Conservation (phyloP, 2,888 invertebrate species). For the Cerceris rybyensis region DNA sequence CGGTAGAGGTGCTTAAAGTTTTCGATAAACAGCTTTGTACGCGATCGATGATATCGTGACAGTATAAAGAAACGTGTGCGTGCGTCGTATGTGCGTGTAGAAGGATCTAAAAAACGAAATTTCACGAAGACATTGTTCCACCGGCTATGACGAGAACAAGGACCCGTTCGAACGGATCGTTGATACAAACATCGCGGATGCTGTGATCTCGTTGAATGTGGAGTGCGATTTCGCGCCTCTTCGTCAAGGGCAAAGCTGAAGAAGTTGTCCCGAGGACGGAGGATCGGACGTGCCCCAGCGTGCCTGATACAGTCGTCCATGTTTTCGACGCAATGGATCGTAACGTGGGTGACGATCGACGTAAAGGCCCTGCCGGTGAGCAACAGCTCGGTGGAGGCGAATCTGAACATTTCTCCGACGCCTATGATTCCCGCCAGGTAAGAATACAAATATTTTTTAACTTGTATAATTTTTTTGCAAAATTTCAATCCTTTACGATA, state of each 20-base stretch:
- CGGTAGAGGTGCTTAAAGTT: not conserved
- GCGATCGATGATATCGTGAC: constrained; percentile 18
- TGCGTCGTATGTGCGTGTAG: not conserved
- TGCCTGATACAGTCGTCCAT: constrained; percentile 75
- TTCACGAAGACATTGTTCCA: constrained; percentile 10
- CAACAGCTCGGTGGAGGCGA: constrained; percentile 71
- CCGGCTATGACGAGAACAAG: constrained; percentile 70
- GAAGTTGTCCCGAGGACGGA: constrained; percentile 46
- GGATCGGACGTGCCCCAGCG: constrained; percentile 67
- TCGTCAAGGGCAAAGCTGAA: constrained; percentile 73
- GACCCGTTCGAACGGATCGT: constrained; percentile 56
- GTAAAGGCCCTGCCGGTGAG: constrained; percentile 71
- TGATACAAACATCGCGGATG: constrained; percentile 44
- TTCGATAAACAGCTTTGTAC: too few relatives aligned
- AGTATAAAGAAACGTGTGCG: not conserved
- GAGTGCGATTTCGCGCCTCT: constrained; percentile 80
- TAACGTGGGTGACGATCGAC: constrained; percentile 79
- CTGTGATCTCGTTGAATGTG: constrained; percentile 79
- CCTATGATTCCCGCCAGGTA: constrained; percentile 78
- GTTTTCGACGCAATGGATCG: constrained; percentile 81
- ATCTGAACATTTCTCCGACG: constrained; percentile 74
- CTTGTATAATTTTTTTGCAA: not conserved
- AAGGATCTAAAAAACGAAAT: constrained; percentile 3
- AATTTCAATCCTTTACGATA: not conserved
- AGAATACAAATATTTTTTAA: constrained; percentile 5